Base-by-base conservation (phyloP, 2,113 vertebrate genomes). In the Tragelaphus scriptus region DNA sequence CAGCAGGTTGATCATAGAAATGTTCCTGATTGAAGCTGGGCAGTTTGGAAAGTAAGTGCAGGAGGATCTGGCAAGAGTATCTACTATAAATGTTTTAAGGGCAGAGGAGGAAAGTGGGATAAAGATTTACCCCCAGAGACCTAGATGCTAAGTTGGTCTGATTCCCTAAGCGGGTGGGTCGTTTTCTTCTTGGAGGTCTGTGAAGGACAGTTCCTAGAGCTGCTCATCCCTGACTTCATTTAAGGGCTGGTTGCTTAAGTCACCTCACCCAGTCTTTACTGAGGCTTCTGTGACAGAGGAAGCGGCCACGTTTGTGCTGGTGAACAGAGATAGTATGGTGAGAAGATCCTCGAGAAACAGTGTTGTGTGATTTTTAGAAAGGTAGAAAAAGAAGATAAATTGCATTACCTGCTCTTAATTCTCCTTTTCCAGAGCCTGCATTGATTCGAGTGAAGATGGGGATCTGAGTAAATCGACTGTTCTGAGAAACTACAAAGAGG, bases 401-500 rank as follows among this genome's bases (percentile, higher is more conserved):
- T 19, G n/a, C 68, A 25, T 84, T 68, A 2, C 21, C 44, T 71
- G 12, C 21, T 75, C 40, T 95, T 28, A 84, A 12, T 26, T 96
- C 77, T 98, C 49, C 97, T 13, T 97, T 96, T 92, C 93, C 96
- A 99, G 99, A 99, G 99, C 99, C 92, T 99, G 99, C 92, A 97
- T 99, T 96, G 99, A 99, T 98, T 99, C 99, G 0, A 99, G 99
- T 89, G 99, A 99, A 98, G 99, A 97, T 55, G 99, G 99, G 85
- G 99, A 99, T 55, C 98, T 99, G 92, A 97, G 98, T 81, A 99
- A 98, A 91, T 99, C 99, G 91, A 99, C 98, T 0, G 99, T 99
- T 21, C 97, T 99, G 95, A 99, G 99, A 97, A 99, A 99, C 90
- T 99, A 99, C 98, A 99, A 96, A 98, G 99, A 99, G 96, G 98